Base-by-base conservation (phyloP, 2,888 invertebrate genomes). In the Acleris emargana region DNA sequence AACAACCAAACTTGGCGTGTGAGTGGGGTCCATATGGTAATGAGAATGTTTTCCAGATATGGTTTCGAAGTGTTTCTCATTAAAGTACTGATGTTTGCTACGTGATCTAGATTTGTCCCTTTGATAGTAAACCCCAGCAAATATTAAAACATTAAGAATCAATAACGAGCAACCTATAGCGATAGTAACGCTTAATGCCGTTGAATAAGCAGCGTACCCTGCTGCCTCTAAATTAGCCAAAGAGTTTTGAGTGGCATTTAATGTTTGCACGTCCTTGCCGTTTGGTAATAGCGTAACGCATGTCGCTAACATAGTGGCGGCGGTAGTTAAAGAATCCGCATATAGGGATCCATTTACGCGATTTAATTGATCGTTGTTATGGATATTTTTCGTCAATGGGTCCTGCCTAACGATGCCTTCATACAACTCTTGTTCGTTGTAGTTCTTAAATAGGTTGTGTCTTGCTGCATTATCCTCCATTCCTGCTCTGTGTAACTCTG, bases 391-490 rank as follows among this genome's bases (percentile, higher is more conserved):
- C 47, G 95, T 94, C 68, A 97, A 91, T n/a, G 97, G 97, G 88
- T 97, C 97, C 11, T 97, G 96, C 69, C 98, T 94, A 38, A 98
- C 97, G 52, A 96, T 94, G 55, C 98, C 98, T 82, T 98, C 98
- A 89, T 98, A 98, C 25, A 98, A 92, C 69, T 96, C 96, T 73
- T 96, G 95, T 83, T 98, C 97, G 82, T 97, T 96, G 88, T 97
- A 96, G 89, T 97, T 96, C 72, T 96, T 94, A 88, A 98, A 97
- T 72, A 98, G 94, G 88, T 98, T 98, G 90, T 98, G 97, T 54
- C 96, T 93, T 1, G 96, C 95, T 51, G 96, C 96, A 9, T 97
- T 97, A 84, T 97, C 97, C 78, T 97, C 97, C 97, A 97, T 97
- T 4, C 97, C 97, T 0, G 97, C 96, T 61, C 97, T 93, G 82